Base-by-base conservation (phyloP, 2,888 invertebrate species). In the Macaria liturata region DNA sequence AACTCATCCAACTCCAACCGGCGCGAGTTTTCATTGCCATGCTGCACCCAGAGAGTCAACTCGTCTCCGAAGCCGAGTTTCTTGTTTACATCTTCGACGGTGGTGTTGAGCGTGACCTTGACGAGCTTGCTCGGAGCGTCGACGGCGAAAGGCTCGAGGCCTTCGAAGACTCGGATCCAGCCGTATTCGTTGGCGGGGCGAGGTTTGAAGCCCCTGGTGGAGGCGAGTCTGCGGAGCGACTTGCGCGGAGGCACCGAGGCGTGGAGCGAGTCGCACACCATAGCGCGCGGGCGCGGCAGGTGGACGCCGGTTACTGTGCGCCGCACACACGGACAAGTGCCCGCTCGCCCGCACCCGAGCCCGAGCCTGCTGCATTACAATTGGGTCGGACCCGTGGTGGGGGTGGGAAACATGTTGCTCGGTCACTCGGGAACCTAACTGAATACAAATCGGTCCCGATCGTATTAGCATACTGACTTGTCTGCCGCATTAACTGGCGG, bases 121-220 rank as follows among this genome's bases (percentile, higher is more conserved):
- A 94, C 91, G 54, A 92, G 83, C 72, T 91, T 91, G 70, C 91
- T 92, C 20, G 93, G 93, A 59, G 93, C 90, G 68, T 93, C 87
- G 30, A 84, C 70, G 48, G 86, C 84, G 73, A 86, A 92, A 40
- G 89, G 91, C 66, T 90, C 86, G 37, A 90, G 91, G 58, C 94
- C 94, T 62, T 93, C 93, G 74, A 93, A 94, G 61, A 94, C 92
- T 49, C 94, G 87, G 62, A 94, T 92, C 94, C 94, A 94, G 58
- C 94, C 94, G 66, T 92, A 90, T 39, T 85, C 80, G 70, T 80
- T 81, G 9, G 72, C 58, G 4, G 76, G 54, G 39, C 78, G 81
- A 32, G 84, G 84, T 65, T 83, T 86, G 72, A 92, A 91, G 37
- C 92, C 92, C 67, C 92, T 83, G 8, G 92, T 92, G 59, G 92